Evolutionary conservation across 2,888 invertebrate genomes (phyloP).

Genomic region (Anoncus sp.): DNA sequence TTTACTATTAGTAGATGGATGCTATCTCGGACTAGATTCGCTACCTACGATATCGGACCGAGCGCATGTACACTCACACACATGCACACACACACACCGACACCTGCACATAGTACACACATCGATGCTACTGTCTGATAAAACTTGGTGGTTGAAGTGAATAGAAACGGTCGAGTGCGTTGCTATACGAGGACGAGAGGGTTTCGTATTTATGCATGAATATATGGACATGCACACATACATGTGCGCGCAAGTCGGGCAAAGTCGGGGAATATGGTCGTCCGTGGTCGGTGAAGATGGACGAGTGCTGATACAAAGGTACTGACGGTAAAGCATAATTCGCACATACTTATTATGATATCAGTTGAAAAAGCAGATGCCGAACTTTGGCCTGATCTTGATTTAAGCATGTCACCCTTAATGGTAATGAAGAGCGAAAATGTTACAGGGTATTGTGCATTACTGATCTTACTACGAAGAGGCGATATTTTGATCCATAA

Average conservation of each 20-base stretch:
- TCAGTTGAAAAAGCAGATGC: not conserved
- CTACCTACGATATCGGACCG: not conserved
- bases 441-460: not conserved
- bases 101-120: too few relatives aligned
- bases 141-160: slow-evolving; percentile 39
- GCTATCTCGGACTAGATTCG: too few relatives aligned
- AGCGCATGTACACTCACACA: too few relatives aligned
- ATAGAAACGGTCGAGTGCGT: slow-evolving; percentile 33
- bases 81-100: not conserved
- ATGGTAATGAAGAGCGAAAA: too few relatives aligned
- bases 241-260: not conserved
- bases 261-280: slow-evolving; percentile 1
- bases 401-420: not conserved
- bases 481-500: not conserved
- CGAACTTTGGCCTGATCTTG: not conserved
- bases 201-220: slow-evolving; percentile 25
- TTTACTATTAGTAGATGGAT: not conserved
- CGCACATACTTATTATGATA: not conserved
- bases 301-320: not conserved
- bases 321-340: not conserved
- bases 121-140: slow-evolving; percentile 43
- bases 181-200: slow-evolving; percentile 15
- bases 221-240: not conserved
- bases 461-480: not conserved
- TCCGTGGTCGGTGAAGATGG: not conserved